Conservation (phyloP, 2,888 invertebrate genomes). For the Molorchus minor region DNA sequence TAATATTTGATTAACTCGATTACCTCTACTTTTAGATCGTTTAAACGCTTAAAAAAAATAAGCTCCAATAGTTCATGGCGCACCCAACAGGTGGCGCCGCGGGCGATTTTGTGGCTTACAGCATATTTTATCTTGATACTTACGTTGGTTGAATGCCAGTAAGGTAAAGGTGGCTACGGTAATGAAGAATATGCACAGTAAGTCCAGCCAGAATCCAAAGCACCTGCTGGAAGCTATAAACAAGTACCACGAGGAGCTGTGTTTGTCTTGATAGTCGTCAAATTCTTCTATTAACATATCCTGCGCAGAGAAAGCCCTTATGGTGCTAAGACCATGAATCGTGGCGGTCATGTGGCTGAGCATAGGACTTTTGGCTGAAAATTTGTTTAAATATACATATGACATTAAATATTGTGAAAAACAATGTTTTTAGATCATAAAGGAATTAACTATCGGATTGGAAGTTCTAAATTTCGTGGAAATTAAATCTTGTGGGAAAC, state of each 20-base stretch:
- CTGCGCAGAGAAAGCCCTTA: slow-evolving; percentile 76
- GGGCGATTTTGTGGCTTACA: no score
- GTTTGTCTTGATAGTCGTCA: slow-evolving; percentile 71
- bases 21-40: no score
- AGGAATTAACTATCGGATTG: no score
- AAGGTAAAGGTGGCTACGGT: slow-evolving; percentile 51
- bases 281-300: slow-evolving; percentile 70
- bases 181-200: slow-evolving; percentile 73
- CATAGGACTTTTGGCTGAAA: slow-evolving; percentile 79
- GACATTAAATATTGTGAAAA: no score
- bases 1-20: no score
- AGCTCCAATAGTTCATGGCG: no score
- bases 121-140: no score
- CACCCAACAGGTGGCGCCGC: no score
- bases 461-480: neutral
- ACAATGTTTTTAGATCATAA: no score
- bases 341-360: slow-evolving; percentile 80
- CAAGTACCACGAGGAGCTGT: slow-evolving; percentile 80
- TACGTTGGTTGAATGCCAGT: slow-evolving; percentile 47
- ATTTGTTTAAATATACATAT: no score
- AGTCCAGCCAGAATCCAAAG: slow-evolving; percentile 76
- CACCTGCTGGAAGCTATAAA: slow-evolving; percentile 72
- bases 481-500: neutral
- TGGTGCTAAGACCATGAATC: slow-evolving; percentile 79
- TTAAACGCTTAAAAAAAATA: no score